Conservation (phyloP, 1,140 invertebrate genomes). For the Tigriopus japonicus region DNA sequence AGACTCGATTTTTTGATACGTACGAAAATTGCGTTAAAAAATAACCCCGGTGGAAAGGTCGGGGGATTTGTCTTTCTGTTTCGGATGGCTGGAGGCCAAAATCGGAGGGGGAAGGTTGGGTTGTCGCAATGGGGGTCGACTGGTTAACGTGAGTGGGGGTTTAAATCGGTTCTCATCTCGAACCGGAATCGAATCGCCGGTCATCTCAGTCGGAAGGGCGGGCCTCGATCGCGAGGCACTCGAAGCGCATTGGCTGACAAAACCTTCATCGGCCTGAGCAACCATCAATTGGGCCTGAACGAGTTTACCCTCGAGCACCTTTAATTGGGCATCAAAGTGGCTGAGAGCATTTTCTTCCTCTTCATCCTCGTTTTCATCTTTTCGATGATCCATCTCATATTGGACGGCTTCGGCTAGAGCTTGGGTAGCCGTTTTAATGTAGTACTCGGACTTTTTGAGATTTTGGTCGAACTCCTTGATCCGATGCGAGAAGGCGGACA, state of each 20-base stretch:
- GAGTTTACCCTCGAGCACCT: conserved; percentile 3
- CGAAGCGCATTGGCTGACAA: no score
- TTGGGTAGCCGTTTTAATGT: not conserved
- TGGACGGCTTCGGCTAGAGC: conserved; percentile 10
- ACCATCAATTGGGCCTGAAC: not conserved
- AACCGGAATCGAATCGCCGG: conserved; percentile 33
- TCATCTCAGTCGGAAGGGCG: no score
- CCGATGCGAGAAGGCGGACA: conserved; percentile 3
- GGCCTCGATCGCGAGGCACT: no score
- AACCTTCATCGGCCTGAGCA: conserved; percentile 2
- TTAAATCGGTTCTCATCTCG: conserved; percentile 55
- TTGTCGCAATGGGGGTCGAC: conserved; percentile 45
- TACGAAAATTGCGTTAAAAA: conserved; percentile 71
- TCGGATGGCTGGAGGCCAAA: conserved; percentile 83
- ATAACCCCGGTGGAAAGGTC: conserved; percentile 43
- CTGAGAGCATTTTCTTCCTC: not conserved
- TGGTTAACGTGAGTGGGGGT: conserved; percentile 48
- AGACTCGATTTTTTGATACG: no score
- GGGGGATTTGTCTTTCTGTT: conserved; percentile 83
- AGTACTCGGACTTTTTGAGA: conserved; percentile 12
- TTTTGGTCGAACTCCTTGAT: conserved; percentile 11
- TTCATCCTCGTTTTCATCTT: not conserved
- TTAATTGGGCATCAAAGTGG: conserved; percentile 11
- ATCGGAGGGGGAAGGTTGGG: conserved; percentile 83
- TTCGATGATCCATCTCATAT: not conserved